Evolutionary conservation across 1,140 invertebrate species (phyloP).

Genomic region (Hermetia illucens): DNA sequence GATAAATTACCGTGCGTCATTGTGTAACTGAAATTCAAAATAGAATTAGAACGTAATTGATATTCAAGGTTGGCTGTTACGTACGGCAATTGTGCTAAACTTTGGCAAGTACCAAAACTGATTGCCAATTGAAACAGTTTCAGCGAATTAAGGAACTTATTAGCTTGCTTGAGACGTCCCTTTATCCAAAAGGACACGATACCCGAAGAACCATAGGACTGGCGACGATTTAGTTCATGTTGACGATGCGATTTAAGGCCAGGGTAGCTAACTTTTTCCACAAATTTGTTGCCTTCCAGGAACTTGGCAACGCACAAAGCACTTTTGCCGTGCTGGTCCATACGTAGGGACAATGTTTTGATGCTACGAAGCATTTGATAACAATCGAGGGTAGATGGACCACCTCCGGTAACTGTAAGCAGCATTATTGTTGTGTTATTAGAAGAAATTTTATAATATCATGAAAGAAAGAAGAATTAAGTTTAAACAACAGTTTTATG

Average conservation of each 20-base stretch:
- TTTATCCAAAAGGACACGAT: constrained; percentile 80
- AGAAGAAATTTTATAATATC: no score
- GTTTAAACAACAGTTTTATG: no score
- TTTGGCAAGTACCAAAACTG: constrained; percentile 66
- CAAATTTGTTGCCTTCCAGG: constrained; percentile 50
- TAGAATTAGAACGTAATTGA: no score
- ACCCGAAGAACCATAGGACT: constrained; percentile 75
- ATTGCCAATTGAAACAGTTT: constrained; percentile 59
- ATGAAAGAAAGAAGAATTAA: no score
- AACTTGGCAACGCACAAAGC: constrained; percentile 58
- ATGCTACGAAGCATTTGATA: constrained; percentile 59
- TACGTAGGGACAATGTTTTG: constrained; percentile 63
- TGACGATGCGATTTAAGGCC: constrained; percentile 75
- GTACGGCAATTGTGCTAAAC: constrained; percentile 45
- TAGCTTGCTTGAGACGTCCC: constrained; percentile 23
- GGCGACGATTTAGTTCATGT: constrained; percentile 59
- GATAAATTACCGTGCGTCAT: constrained; percentile 9
- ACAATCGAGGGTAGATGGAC: constrained; percentile 74
- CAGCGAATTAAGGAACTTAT: constrained; percentile 37
- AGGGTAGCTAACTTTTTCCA: constrained; percentile 61
- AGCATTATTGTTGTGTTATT: no score
- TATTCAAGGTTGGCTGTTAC: no score
- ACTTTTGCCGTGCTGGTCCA: constrained; percentile 67
- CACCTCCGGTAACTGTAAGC: constrained; percentile 50
- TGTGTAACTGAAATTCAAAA: no score